A percentile compares a stretch with the other conserved stretches of the same genome.
These are phyloP conservation scores for Parnassius mnemosyne DNA, from an alignment of 2,888 invertebrate genomes.

Conservation along the genomic window DNA sequence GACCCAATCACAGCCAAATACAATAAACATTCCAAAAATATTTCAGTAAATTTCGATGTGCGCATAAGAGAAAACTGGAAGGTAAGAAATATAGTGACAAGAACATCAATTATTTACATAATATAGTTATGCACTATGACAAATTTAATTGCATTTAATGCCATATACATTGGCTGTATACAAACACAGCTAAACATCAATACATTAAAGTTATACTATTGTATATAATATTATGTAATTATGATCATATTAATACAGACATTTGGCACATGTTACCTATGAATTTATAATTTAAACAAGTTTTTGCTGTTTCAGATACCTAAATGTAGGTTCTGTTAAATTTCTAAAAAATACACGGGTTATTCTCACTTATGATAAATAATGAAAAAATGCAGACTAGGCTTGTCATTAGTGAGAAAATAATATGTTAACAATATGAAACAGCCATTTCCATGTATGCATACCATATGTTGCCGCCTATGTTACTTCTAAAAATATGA, in stretches of 20 bases:
- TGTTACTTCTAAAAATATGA: slow-evolving; percentile 36
- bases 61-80: slow-evolving; percentile 21
- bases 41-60: slow-evolving; percentile 19
- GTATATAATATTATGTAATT: slow-evolving; percentile 1
- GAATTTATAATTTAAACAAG: not conserved
- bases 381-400: slow-evolving; percentile 61
- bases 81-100: slow-evolving; percentile 5
- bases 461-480: not conserved
- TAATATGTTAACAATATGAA: not conserved
- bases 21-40: slow-evolving; percentile 45
- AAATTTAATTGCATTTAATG: slow-evolving; percentile 13
- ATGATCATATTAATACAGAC: not conserved
- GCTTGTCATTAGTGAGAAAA: slow-evolving; percentile 8
- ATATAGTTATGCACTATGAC: slow-evolving; percentile 1
- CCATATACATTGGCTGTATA: slow-evolving; percentile 8
- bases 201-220: slow-evolving; percentile 3
- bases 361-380: slow-evolving; percentile 33
- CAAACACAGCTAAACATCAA: slow-evolving; percentile 8
- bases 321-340: not conserved
- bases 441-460: not conserved
- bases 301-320: not conserved
- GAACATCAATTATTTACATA: slow-evolving; percentile 9
- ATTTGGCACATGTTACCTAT: not conserved
- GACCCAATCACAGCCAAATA: slow-evolving; percentile 66
- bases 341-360: slow-evolving; percentile 19